phyloP scores from a whole-genome alignment of 2,113 vertebrate genomes.

The Apeltes quadracus region DNA sequence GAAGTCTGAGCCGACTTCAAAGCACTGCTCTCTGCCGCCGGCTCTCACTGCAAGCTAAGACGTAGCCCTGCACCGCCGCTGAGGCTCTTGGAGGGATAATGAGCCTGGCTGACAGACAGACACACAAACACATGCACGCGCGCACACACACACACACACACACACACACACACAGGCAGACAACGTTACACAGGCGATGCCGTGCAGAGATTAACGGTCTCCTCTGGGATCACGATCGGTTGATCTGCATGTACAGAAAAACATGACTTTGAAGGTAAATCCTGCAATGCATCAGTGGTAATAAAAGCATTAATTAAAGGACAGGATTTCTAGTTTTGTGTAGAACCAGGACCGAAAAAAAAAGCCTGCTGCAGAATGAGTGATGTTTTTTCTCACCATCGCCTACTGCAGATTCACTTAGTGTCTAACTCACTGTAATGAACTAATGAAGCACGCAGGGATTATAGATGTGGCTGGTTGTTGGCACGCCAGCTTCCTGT shows the following conservation, averaged over 20 bases:
- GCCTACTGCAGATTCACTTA: constrained; percentile 14
- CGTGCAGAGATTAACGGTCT: constrained; percentile 4
- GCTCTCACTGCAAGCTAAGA: constrained; percentile 51
- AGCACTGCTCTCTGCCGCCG: constrained; percentile 48
- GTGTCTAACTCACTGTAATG: constrained; percentile 25
- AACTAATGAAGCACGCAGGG: constrained; percentile 33
- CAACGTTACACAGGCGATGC: constrained; percentile 2
- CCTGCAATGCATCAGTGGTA: constrained; percentile 1
- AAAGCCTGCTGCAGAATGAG: constrained; percentile 16
- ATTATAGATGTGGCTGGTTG: constrained; percentile 15
- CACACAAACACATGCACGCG: constrained; percentile 15
- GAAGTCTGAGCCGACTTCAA: constrained; percentile 69
- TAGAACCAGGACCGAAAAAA: constrained; percentile 1
- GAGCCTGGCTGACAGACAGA: constrained; percentile 41
- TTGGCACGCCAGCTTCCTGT: not conserved
- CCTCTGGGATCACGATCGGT: not conserved
- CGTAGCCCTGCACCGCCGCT: constrained; percentile 30
- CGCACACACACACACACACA: constrained; percentile 9
- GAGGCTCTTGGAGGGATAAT: constrained; percentile 39
- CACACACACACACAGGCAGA: not conserved
- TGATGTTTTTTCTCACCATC: constrained; percentile 1
- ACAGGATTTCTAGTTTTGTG: not conserved
- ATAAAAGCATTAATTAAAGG: constrained; percentile 10
- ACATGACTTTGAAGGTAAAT: not conserved
- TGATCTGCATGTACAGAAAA: constrained; percentile 6